Base-by-base conservation (phyloP, 2,113 vertebrate species). In the Gymnocephalus cernua region DNA sequence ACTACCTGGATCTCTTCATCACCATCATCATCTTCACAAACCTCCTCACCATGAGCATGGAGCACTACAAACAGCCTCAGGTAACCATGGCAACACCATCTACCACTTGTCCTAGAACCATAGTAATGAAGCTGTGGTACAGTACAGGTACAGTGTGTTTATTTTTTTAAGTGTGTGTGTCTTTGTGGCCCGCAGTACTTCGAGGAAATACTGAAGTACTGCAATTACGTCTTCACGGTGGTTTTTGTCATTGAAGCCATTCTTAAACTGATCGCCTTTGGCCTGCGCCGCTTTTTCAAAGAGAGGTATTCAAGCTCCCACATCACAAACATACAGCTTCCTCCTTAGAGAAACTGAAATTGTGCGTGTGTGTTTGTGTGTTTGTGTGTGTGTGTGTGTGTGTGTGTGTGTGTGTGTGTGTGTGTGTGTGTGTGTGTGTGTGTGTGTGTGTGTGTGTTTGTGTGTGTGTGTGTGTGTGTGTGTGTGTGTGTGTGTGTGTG, bases 1-100 rank as follows among this genome's bases (percentile, higher is more conserved):
- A 98, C 94, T 99, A 99, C 83, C 92, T 99, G 44, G 98, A 99
- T 80, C 97, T 99, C 74, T 99, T 99, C 95, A 98, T 99, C 95
- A 99, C 98, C 12, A 96, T 98, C 91, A 98, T 98, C 94, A 99
- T 99, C 72, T 96, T 97, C 3, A 95, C 98, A 94, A 99, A 99
- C 18, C 97, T 99, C 85, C 95, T 99, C 91, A 99, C 98, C 54
- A 99, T 99, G 98, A 98, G 97, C 41, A 97, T 99, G 97, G 98
- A 99, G 87, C 98, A 99, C 95, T 99, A 99, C 93, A 96, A 98
- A 89, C 98, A 99, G 88, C 97, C 98, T 73, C 95, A 96, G 97
- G 98, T 99, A 94, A 85, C 83, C 81, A 92, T 89, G 79, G 88
- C 89, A 89, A 93, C 90, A 59, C 62, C 64, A 67, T 62, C 69